Conservation (phyloP, 2,113 vertebrate species). For the Antidorcas marsupialis region DNA sequence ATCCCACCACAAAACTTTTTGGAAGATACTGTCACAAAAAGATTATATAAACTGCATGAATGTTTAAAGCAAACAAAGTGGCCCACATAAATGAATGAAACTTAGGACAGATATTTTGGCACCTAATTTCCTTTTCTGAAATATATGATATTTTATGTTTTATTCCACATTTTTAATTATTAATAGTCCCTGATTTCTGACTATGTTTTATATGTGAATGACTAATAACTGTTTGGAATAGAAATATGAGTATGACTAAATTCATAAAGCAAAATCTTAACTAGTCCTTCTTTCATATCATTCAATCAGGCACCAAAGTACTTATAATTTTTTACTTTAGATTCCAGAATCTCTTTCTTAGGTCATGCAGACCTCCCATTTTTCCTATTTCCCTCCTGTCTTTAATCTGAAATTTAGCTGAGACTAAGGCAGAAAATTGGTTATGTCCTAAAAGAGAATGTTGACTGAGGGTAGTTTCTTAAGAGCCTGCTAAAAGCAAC, state of each 20-base stretch:
- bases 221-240: neutral
- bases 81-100: neutral
- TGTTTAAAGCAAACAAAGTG: neutral
- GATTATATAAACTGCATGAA: neutral
- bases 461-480: neutral
- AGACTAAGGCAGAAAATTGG: neutral
- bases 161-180: neutral
- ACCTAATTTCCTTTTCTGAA: neutral
- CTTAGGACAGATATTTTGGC: neutral
- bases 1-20: neutral
- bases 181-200: neutral
- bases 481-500: neutral
- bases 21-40: neutral
- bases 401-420: neutral
- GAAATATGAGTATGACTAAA: neutral
- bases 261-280: neutral
- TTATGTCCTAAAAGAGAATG: neutral
- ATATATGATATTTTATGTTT: neutral
- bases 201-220: neutral
- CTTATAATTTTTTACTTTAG: constrained; percentile 2
- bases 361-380: neutral
- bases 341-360: neutral
- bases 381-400: neutral
- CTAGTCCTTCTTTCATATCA: neutral
- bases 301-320: neutral